These are phyloP conservation scores for Nymphicus hollandicus DNA, from an alignment of 2,113 vertebrate genomes.

Conservation along the genomic window DNA sequence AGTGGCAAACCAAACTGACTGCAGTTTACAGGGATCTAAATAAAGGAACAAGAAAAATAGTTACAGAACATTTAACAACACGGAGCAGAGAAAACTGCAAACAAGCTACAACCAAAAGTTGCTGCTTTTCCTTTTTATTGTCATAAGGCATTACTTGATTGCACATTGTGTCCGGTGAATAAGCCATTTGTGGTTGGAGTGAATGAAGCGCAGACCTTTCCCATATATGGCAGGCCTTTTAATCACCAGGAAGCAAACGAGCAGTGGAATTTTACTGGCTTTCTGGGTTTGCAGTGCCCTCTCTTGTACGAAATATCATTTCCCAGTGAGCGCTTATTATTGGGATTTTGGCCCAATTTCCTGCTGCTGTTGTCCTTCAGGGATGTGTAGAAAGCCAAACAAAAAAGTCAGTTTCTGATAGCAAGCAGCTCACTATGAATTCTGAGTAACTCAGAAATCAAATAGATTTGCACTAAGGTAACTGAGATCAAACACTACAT, in stretches of 20 bases:
- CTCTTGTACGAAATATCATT: conserved; percentile 44
- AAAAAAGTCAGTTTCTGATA: background rate
- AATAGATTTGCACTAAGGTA: background rate
- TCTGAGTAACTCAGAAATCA: background rate
- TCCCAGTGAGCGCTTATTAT: background rate
- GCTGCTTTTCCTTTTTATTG: background rate
- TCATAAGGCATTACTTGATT: background rate
- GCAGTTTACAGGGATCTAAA: conserved; percentile 9
- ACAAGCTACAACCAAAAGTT: background rate
- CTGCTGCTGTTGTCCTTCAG: background rate
- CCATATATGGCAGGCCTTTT: conserved; percentile 66
- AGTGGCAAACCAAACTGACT: background rate
- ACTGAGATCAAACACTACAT: background rate
- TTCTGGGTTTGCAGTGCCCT: conserved; percentile 43
- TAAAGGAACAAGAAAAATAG: background rate
- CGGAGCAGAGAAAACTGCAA: background rate
- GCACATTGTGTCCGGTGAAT: conserved; percentile 16
- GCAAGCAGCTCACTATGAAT: background rate
- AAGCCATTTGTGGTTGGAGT: conserved; percentile 3
- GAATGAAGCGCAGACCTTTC: conserved; percentile 47
- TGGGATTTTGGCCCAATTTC: conserved; percentile 27
- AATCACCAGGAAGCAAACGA: conserved; percentile 25
- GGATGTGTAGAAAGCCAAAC: background rate
- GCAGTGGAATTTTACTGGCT: conserved; percentile 48
- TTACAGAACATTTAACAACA: background rate